Percentiles rank a stretch among this genome's conserved stretches.
phyloP scores from a whole-genome alignment of 1,140 invertebrate genomes.

The Aphidius ervi region DNA sequence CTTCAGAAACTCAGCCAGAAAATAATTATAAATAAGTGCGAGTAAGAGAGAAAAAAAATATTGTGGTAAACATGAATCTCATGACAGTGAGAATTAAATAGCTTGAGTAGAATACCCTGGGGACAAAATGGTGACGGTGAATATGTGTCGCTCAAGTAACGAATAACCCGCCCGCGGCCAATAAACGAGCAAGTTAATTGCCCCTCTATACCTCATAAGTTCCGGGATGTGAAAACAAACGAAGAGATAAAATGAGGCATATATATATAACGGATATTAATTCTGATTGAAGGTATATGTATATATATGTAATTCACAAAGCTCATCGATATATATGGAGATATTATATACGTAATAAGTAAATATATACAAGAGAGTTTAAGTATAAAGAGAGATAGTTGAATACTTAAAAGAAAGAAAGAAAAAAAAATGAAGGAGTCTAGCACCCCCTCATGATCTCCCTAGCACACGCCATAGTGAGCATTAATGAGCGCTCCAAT shows the following conservation, averaged over 20 bases:
- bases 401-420: neutral
- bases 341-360: too few species aligned
- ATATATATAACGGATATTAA: slow-evolving; percentile 26
- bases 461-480: slow-evolving; percentile 21
- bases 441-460: slow-evolving; percentile 1
- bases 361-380: too few species aligned
- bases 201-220: slow-evolving; percentile 18
- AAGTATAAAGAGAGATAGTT: neutral
- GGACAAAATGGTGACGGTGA: too few species aligned
- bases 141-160: slow-evolving; percentile 13
- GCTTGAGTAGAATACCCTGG: too few species aligned
- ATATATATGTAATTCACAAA: too few species aligned
- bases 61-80: too few species aligned
- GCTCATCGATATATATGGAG: too few species aligned
- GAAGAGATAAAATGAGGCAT: slow-evolving; percentile 17
- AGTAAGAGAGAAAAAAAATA: too few species aligned
- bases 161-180: slow-evolving; percentile 25
- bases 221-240: slow-evolving; percentile 18
- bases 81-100: too few species aligned
- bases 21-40: too few species aligned
- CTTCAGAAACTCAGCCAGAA: too few species aligned
- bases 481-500: slow-evolving; percentile 43
- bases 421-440: slow-evolving; percentile 3
- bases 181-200: slow-evolving; percentile 29
- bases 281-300: slow-evolving; percentile 21